Evolutionary conservation across 2,888 invertebrate genomes (phyloP).

Genomic region (Cactoblastis cactorum): DNA sequence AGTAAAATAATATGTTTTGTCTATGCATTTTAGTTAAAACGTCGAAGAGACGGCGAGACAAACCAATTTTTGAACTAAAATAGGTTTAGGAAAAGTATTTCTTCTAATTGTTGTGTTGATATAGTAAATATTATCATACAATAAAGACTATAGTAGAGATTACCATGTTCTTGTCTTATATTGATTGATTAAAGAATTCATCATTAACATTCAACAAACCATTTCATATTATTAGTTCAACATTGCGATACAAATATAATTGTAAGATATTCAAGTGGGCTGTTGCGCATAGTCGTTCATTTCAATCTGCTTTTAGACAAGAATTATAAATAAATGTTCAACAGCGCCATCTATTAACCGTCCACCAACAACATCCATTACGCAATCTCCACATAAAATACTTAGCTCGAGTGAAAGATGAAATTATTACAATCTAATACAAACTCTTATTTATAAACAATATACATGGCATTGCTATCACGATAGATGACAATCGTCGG

Average conservation of each 20-base stretch:
- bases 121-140: conserved; percentile 3
- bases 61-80: too few relatives aligned
- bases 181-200: conserved; percentile 4
- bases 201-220: conserved; percentile 1
- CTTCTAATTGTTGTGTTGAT: not conserved
- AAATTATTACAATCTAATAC: conserved; percentile 20
- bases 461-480: conserved; percentile 38
- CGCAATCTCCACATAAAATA: conserved; percentile 13
- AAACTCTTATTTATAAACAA: conserved; percentile 23
- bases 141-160: conserved; percentile 6
- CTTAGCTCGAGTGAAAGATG: conserved; percentile 29
- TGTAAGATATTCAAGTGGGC: not conserved
- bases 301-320: not conserved
- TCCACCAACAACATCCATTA: conserved; percentile 3
- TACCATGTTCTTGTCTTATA: conserved; percentile 5
- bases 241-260: conserved; percentile 10
- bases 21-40: too few relatives aligned
- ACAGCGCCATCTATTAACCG: not conserved
- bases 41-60: too few relatives aligned
- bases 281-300: not conserved
- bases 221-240: conserved; percentile 6
- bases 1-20: too few relatives aligned
- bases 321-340: not conserved
- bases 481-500: conserved; percentile 22
- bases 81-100: too few relatives aligned